Conservation (phyloP, 2,888 invertebrate genomes). For the Onthophagus sagittarius region DNA sequence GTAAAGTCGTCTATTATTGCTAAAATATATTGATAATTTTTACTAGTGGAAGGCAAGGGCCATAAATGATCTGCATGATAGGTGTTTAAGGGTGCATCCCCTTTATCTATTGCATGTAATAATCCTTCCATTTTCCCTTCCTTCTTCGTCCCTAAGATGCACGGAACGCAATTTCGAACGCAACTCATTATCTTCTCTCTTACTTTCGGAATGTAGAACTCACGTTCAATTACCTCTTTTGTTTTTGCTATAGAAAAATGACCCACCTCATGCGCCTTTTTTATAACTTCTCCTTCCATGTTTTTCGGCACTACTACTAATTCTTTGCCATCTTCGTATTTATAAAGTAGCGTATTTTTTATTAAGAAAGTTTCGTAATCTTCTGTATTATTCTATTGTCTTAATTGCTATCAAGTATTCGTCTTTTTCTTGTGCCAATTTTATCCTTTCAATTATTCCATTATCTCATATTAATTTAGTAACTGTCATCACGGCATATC, state of each 20-base stretch:
- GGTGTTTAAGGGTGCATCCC: constrained; percentile 32
- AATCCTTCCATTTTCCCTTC: constrained; percentile 31
- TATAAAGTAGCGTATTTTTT: neutral
- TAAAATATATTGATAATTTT: constrained; percentile 35
- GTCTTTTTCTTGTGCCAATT: too few species aligned
- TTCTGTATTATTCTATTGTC: neutral
- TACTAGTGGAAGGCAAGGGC: constrained; percentile 36
- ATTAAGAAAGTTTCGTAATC: neutral
- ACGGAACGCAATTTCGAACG: constrained; percentile 27
- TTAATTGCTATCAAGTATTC: constrained; percentile 16
- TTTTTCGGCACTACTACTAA: constrained; percentile 17
- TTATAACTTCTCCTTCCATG: constrained; percentile 24
- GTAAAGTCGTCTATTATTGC: constrained; percentile 33
- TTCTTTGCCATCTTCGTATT: neutral
- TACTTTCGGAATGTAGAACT: constrained; percentile 27
- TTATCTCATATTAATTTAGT: too few species aligned
- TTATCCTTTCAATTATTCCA: too few species aligned
- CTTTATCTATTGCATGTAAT: constrained; percentile 34
- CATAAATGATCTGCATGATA: constrained; percentile 40
- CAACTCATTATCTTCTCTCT: constrained; percentile 26
- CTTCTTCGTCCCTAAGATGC: constrained; percentile 31
- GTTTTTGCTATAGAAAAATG: constrained; percentile 27
- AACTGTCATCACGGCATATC: too few species aligned
- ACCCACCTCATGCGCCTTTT: constrained; percentile 24
- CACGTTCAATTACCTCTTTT: constrained; percentile 20